phyloP scores from a whole-genome alignment of 2,888 invertebrate species.

The Gnatocerus cornutus region DNA sequence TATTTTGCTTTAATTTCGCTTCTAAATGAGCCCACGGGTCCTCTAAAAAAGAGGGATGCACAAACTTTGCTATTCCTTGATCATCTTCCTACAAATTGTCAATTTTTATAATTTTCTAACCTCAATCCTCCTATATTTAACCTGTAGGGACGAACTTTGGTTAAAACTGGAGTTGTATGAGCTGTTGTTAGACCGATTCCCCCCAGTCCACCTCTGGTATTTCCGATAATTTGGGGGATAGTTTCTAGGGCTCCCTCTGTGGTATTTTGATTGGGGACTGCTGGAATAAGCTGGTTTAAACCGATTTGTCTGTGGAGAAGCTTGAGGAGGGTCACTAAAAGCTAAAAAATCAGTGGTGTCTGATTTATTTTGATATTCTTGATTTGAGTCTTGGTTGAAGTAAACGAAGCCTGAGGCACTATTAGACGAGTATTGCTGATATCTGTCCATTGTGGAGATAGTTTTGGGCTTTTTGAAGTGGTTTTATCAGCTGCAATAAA shows the following conservation, averaged over 20 bases:
- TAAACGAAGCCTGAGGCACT: conserved; percentile 40
- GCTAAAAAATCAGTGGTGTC: conserved; percentile 55
- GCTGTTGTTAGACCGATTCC: conserved; percentile 26
- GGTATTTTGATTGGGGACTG: conserved; percentile 53
- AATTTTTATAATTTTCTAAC: too few species aligned
- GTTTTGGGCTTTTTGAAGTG: too few species aligned
- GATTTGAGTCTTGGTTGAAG: conserved; percentile 19
- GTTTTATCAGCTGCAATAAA: too few species aligned
- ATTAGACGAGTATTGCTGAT: conserved; percentile 20
- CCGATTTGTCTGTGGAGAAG: conserved; percentile 47
- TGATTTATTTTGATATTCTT: conserved; percentile 32
- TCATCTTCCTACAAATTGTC: conserved; percentile 24
- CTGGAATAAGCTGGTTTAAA: conserved; percentile 56
- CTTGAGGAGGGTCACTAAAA: conserved; percentile 53
- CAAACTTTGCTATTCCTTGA: conserved; percentile 39
- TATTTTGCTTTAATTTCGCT: conserved; percentile 29
- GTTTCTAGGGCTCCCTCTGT: conserved; percentile 32
- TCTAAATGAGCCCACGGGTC: conserved; percentile 61
- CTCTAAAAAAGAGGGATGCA: conserved; percentile 61
- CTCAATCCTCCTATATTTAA: not conserved
- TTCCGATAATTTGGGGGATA: conserved; percentile 33
- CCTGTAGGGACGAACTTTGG: conserved; percentile 17
- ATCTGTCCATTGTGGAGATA: conserved; percentile 21
- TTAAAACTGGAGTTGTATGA: conserved; percentile 28
- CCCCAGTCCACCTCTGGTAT: conserved; percentile 31